Percentiles rank a stretch among this genome's conserved stretches.
These are phyloP conservation scores for Teinopalpus imperialis DNA, from an alignment of 2,888 invertebrate genomes.

Conservation along the genomic window DNA sequence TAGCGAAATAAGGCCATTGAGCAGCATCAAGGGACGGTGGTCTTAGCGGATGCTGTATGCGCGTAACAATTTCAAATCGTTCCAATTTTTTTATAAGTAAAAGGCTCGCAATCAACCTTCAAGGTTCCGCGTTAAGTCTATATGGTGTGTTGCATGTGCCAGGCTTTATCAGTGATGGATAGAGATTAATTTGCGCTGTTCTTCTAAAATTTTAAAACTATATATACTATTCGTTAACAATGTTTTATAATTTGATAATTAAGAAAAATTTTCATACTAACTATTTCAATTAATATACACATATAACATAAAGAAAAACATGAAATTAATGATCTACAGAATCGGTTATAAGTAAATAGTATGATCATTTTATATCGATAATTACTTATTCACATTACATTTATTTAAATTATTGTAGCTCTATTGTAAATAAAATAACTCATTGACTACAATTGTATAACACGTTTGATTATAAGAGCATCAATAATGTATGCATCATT, in stretches of 20 bases:
- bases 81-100: constrained; percentile 19
- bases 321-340: too few relatives aligned
- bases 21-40: constrained; percentile 14
- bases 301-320: background rate
- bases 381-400: too few relatives aligned
- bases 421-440: too few relatives aligned
- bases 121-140: constrained; percentile 12
- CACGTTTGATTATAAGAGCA: constrained; percentile 56
- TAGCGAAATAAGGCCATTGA: constrained; percentile 33
- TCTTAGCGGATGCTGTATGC: constrained; percentile 13
- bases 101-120: constrained; percentile 20
- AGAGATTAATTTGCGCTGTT: constrained; percentile 12
- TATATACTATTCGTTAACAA: background rate
- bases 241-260: too few relatives aligned
- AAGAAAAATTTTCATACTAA: background rate
- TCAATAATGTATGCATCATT: constrained; percentile 24
- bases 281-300: too few relatives aligned
- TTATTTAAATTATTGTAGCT: too few relatives aligned
- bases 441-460: too few relatives aligned
- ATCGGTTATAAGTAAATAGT: too few relatives aligned
- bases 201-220: constrained; percentile 2
- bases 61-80: constrained; percentile 18
- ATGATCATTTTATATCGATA: too few relatives aligned
- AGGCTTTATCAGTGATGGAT: constrained; percentile 27
- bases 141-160: background rate